Percentiles rank a stretch among this genome's conserved stretches.
Conservation (phyloP, 64 coral and sea anemone species). For the Hydrozoanthus tunicans region DNA sequence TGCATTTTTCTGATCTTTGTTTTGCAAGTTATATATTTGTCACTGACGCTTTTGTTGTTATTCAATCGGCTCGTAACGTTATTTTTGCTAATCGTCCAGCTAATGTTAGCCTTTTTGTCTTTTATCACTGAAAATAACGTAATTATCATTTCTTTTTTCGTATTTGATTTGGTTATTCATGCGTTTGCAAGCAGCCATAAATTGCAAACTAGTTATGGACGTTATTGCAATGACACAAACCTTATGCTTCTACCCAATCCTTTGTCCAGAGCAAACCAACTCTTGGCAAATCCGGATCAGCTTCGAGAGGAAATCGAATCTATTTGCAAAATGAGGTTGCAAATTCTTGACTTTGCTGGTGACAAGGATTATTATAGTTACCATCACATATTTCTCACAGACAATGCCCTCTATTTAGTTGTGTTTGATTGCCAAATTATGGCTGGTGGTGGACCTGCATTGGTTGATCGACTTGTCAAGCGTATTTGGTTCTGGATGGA, state of each 20-base stretch:
- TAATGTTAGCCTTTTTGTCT: neutral
- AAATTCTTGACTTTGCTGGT: constrained; percentile 34
- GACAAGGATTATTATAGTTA: constrained; percentile 18
- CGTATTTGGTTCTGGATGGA: neutral
- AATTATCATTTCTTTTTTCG: neutral
- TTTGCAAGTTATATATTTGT: neutral
- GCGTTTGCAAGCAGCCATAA: neutral
- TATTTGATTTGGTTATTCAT: neutral
- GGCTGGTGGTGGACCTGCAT: neutral
- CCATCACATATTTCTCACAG: constrained; percentile 28
- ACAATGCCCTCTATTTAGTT: neutral
- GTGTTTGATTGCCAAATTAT: neutral
- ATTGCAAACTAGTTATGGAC: neutral
- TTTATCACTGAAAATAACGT: neutral
- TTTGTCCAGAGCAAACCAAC: neutral
- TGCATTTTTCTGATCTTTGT: neutral
- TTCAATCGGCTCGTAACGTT: neutral
- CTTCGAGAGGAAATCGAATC: neutral
- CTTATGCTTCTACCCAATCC: neutral
- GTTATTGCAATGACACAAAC: too few relatives aligned
- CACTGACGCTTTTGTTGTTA: neutral
- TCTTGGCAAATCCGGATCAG: neutral
- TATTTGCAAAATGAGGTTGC: constrained; percentile 1
- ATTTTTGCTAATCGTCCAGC: neutral
- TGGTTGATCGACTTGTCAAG: neutral